phyloP scores from a whole-genome alignment of 2,888 invertebrate species.

The Ormia ochracea region DNA sequence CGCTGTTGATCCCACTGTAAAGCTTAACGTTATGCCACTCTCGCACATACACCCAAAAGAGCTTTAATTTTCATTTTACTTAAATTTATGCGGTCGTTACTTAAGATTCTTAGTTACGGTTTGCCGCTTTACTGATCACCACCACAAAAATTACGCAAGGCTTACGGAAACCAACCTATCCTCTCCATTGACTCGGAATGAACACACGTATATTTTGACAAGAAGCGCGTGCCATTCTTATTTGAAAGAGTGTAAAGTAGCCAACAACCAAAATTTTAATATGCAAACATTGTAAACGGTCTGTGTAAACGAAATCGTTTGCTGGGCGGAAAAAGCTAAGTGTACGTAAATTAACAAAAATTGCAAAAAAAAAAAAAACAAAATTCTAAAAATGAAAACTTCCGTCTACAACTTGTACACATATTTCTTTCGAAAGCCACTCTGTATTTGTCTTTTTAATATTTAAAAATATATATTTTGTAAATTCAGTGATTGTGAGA shows the following conservation, averaged over 20 bases:
- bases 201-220: not conserved
- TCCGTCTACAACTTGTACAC: not conserved
- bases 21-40: constrained; percentile 23
- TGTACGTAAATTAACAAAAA: not conserved
- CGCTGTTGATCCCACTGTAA: constrained; percentile 39
- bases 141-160: constrained; percentile 13
- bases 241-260: constrained; percentile 10
- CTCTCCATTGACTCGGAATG: not conserved
- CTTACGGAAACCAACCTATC: not conserved
- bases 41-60: constrained; percentile 38
- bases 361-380: not conserved
- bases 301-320: constrained; percentile 3
- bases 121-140: constrained; percentile 61
- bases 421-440: not conserved
- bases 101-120: constrained; percentile 64
- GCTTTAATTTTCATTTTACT: constrained; percentile 54
- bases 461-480: not conserved
- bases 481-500: not conserved
- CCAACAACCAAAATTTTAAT: constrained; percentile 20
- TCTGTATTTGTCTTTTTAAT: not conserved
- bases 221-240: constrained; percentile 53
- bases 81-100: constrained; percentile 60
- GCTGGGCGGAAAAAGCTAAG: not conserved
- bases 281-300: constrained; percentile 33
- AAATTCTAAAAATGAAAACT: constrained; percentile 16